These are phyloP conservation scores for Eupeodes luniger DNA, from an alignment of 2,888 invertebrate species.

Conservation along the genomic window DNA sequence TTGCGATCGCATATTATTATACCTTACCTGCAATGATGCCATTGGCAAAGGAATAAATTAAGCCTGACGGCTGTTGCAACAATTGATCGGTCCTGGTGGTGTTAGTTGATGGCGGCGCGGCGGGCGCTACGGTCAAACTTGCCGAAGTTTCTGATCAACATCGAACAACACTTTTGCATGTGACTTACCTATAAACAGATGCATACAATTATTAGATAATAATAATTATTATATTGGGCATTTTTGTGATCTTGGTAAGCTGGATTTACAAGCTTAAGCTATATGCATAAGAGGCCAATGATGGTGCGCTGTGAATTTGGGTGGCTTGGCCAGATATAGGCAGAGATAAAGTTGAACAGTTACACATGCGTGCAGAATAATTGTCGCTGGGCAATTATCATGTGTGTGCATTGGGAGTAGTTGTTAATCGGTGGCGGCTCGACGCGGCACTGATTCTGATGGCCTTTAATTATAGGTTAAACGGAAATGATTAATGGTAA, in stretches of 20 bases:
- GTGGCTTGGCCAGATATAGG: background rate
- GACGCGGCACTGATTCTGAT: background rate
- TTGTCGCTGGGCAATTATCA: conserved; percentile 37
- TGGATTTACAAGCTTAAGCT: conserved; percentile 1
- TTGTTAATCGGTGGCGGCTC: conserved; percentile 31
- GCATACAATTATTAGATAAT: conserved; percentile 43
- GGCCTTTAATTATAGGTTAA: conserved; percentile 8
- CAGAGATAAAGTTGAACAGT: conserved; percentile 4
- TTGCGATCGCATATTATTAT: background rate
- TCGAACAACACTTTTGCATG: conserved; percentile 23
- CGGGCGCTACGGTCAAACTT: conserved; percentile 15
- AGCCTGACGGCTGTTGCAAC: conserved; percentile 51
- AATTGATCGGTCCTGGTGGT: conserved; percentile 68
- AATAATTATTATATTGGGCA: conserved; percentile 25
- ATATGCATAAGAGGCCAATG: background rate
- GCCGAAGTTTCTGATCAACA: conserved; percentile 48
- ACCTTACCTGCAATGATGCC: conserved; percentile 40
- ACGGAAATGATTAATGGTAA: conserved; percentile 62
- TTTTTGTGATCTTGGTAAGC: conserved; percentile 51
- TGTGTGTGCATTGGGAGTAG: conserved; percentile 30
- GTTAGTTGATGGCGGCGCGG: no score
- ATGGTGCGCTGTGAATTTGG: background rate
- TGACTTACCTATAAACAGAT: conserved; percentile 13
- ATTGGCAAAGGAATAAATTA: conserved; percentile 71
- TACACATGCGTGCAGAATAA: conserved; percentile 56